Base-by-base conservation (phyloP, 2,888 invertebrate species). In the Odontocolon sp. region DNA sequence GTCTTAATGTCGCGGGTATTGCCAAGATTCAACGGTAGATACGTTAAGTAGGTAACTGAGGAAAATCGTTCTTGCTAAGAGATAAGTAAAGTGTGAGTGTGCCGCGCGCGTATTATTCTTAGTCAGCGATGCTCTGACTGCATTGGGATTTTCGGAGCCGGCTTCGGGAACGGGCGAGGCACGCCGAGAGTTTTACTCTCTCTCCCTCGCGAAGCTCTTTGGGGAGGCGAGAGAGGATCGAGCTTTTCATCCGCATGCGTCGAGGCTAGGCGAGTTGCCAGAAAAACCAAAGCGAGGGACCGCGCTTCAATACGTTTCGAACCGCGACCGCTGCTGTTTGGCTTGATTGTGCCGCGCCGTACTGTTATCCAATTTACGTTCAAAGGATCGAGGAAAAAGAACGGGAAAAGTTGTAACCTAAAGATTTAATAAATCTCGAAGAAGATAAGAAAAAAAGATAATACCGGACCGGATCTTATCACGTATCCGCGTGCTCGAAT, bases 281-380 rank as follows among this genome's bases (percentile, higher is more conserved):
- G 73, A 77, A 78, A 78, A 82, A 74, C 80, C 80, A 78, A 79
- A 80, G 31, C 79, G 80, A 64, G 68, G 45, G 74, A 77, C 73
- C 72, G 68, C 79, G 78, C 80, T 81, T 83, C 84, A 90, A 89
- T 90, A 90, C 90, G 91, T 91, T 88, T 87, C 89, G 89, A 91
- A 91, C 90, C 86, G 89, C 90, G 90, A 82, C 86, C 86, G 87
- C 87, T 87, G 88, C 92, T 92, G 92, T 91, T 92, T 92, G 92
- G 92, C 92, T 92, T 91, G 91, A 92, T 89, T 87, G 89, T 88
- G 87, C 87, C 88, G 88, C 88, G 89, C 86, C 86, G 83, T 84
- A 85, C 82, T 85, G 85, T 87, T 87, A 69, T 85, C 82, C 84
- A 78, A 80, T 72, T 67, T 67, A 47, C 45, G 45, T 73, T 54